phyloP scores from a whole-genome alignment of 2,113 vertebrate genomes.

The Clupea harengus region DNA sequence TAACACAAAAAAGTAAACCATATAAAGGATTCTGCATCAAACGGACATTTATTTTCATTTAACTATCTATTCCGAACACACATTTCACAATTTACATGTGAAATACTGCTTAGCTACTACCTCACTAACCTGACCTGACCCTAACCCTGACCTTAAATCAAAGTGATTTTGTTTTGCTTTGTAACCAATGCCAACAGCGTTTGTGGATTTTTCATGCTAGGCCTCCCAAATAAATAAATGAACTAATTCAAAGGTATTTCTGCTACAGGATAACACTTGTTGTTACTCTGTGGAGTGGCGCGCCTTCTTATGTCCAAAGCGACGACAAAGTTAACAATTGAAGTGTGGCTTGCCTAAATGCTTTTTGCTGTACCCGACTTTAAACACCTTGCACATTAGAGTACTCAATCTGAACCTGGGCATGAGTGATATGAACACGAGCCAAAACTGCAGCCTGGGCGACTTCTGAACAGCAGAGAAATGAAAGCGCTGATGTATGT shows the following conservation, averaged over 20 bases:
- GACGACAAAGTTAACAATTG: neutral
- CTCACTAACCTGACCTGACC: neutral
- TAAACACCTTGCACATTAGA: neutral
- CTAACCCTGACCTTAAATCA: neutral
- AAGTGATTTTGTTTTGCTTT: neutral
- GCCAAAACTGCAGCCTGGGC: constrained; percentile 3
- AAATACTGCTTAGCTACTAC: neutral
- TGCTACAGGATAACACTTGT: neutral
- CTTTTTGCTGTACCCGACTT: neutral
- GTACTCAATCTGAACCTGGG: neutral
- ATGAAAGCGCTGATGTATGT: constrained; percentile 1
- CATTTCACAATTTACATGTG: neutral
- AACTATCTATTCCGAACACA: neutral
- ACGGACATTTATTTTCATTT: too few species aligned
- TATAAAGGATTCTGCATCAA: neutral
- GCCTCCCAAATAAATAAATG: neutral
- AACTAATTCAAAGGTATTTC: neutral
- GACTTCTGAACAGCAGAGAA: neutral
- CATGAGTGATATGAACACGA: neutral
- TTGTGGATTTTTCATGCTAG: neutral
- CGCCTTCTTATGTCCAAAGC: neutral
- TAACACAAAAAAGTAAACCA: neutral
- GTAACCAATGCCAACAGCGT: neutral
- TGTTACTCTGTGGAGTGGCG: neutral
- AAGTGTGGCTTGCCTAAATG: neutral